Evolutionary conservation across 2,797 vertebrate species (phyloP).

Genomic region (Cephalopachus bancanus): DNA sequence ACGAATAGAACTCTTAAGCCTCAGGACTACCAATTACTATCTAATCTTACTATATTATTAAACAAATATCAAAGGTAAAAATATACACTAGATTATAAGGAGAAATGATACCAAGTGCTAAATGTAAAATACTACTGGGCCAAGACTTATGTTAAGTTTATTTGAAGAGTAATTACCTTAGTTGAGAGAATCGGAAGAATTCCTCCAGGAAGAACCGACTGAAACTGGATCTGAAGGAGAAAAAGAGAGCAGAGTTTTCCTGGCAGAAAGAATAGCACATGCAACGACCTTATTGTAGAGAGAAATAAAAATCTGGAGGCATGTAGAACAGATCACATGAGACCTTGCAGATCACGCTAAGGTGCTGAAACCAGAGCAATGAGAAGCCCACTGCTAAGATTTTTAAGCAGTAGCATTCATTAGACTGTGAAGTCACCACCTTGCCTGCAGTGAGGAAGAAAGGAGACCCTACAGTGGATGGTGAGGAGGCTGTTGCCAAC

Average conservation of each 20-base stretch:
- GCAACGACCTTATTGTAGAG: background rate
- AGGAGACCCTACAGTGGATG: background rate
- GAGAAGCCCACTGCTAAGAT: background rate
- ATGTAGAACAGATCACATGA: background rate
- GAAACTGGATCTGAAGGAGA: background rate
- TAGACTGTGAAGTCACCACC: background rate
- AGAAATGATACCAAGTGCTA: background rate
- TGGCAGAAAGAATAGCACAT: background rate
- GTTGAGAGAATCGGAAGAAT: background rate
- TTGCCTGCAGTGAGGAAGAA: background rate
- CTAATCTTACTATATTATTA: conserved; percentile 6
- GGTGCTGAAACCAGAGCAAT: background rate
- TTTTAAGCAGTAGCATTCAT: background rate
- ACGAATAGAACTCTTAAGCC: background rate
- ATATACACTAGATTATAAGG: background rate
- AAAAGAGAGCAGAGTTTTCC: background rate
- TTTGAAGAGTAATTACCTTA: background rate
- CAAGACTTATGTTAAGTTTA: background rate
- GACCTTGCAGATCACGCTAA: background rate
- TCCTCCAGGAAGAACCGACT: background rate
- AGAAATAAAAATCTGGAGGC: background rate
- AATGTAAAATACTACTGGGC: conserved; percentile 2
- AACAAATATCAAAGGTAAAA: background rate
- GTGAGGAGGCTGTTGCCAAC: background rate
- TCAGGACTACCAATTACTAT: background rate